Evolutionary conservation across 37 sponge, comb jelly and placozoan species (phyloP).

Genomic region (Halichondria panicea): DNA sequence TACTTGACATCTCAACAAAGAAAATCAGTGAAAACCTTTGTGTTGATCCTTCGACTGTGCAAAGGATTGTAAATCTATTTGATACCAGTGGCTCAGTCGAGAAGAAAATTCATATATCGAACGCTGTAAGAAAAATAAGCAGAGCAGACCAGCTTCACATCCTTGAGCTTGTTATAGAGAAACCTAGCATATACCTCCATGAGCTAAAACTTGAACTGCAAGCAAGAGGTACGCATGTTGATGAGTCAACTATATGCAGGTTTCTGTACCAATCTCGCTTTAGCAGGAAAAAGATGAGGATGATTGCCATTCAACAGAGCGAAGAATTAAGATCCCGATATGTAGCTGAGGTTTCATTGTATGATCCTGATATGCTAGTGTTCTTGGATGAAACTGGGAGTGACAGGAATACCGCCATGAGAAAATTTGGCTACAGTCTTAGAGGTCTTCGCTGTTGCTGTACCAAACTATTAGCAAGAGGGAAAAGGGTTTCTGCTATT

Average conservation of each 20-base stretch:
- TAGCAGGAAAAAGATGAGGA: slow-evolving; percentile 13
- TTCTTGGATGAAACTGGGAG: slow-evolving; percentile 44
- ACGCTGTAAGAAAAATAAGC: neutral
- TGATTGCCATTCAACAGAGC: slow-evolving; percentile 11
- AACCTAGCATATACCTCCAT: slow-evolving; percentile 16
- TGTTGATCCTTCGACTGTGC: slow-evolving; percentile 15
- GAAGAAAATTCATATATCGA: neutral
- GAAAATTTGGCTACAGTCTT: slow-evolving; percentile 34
- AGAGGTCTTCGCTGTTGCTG: slow-evolving; percentile 13
- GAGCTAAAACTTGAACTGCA: slow-evolving; percentile 6
- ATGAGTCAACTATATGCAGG: slow-evolving; percentile 11
- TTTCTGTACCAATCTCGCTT: neutral
- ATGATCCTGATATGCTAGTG: slow-evolving; percentile 20
- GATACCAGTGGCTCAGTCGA: slow-evolving; percentile 15
- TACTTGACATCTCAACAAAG: neutral
- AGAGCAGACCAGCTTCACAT: slow-evolving; percentile 1
- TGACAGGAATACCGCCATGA: slow-evolving; percentile 9
- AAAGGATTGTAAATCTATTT: slow-evolving; percentile 5
- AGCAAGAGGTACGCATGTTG: slow-evolving; percentile 9
- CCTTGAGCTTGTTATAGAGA: slow-evolving; percentile 4
- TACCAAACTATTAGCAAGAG: slow-evolving; percentile 2
- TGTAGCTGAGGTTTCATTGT: slow-evolving; percentile 1
- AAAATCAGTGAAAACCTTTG: slow-evolving; percentile 3
- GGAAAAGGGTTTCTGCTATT: slow-evolving; percentile 35
- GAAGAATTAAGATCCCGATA: slow-evolving; percentile 13